A percentile compares a stretch with the other conserved stretches of the same genome.
These are phyloP conservation scores for Caenorhabditis afra DNA, from an alignment of 2,888 invertebrate genomes.

Conservation along the genomic window DNA sequence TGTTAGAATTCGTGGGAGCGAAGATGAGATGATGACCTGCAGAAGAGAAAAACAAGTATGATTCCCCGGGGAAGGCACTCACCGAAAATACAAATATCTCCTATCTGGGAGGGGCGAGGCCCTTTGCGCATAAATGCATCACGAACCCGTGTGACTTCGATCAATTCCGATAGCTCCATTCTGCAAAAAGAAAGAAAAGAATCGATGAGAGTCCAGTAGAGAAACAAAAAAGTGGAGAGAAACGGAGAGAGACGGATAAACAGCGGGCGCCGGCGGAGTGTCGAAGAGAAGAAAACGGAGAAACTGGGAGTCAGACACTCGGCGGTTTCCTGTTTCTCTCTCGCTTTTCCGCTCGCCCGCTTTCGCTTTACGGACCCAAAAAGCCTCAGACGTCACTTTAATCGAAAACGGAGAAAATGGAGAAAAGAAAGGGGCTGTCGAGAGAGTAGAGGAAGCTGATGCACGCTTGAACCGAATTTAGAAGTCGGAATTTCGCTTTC, in stretches of 20 bases:
- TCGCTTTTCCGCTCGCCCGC: neutral
- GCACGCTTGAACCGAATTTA: too few relatives aligned
- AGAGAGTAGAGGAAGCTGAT: neutral
- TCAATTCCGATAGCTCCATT: slow-evolving; percentile 78
- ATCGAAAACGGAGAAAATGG: neutral
- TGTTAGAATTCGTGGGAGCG: slow-evolving; percentile 64
- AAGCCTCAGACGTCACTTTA: neutral
- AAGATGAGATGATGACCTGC: slow-evolving; percentile 79
- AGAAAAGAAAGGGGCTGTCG: neutral
- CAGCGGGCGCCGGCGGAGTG: neutral
- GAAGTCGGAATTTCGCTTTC: too few relatives aligned
- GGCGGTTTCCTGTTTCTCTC: neutral
- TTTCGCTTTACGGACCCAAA: too few relatives aligned
- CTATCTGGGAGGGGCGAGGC: slow-evolving; percentile 73
- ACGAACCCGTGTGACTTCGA: slow-evolving; percentile 77
- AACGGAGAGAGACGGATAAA: neutral
- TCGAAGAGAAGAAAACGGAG: neutral
- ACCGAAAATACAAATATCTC: slow-evolving; percentile 75
- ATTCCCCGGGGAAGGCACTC: slow-evolving; percentile 4
- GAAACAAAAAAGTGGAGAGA: neutral
- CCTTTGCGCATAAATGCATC: slow-evolving; percentile 76
- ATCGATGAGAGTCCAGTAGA: neutral
- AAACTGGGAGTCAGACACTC: neutral
- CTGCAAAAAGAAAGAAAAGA: slow-evolving; percentile 7
- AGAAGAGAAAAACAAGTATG: slow-evolving; percentile 4